Conservation (phyloP, 2,797 vertebrate species). For the Tapirus indicus region DNA sequence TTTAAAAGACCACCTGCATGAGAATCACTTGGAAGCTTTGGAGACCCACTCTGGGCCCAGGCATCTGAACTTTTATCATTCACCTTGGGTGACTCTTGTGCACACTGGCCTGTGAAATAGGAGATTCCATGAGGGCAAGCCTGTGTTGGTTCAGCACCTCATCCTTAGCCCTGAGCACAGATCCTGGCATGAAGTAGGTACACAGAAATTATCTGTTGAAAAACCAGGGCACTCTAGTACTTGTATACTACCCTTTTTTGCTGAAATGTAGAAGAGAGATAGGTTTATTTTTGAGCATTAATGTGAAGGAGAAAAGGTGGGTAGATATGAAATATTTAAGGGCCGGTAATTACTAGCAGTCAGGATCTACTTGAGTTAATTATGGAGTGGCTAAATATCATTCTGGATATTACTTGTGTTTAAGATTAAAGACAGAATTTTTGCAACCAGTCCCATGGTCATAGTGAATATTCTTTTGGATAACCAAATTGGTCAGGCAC, state of each 20-base stretch:
- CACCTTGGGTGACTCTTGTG: background rate
- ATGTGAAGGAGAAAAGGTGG: background rate
- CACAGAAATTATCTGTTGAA: background rate
- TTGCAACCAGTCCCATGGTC: background rate
- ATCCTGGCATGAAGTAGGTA: background rate
- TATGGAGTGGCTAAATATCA: constrained; percentile 7
- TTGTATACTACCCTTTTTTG: background rate
- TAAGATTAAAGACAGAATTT: constrained; percentile 50
- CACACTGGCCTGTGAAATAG: background rate
- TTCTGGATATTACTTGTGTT: constrained; percentile 33
- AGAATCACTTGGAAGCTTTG: background rate
- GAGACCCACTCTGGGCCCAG: background rate
- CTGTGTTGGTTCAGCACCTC: background rate
- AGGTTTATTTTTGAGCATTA: background rate
- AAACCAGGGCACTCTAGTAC: background rate
- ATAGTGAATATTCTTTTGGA: constrained; percentile 40
- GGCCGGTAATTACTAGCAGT: background rate
- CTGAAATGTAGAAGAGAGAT: background rate
- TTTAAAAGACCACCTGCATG: background rate
- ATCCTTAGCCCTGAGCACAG: background rate
- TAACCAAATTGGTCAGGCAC: background rate
- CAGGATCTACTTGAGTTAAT: background rate
- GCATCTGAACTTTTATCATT: background rate
- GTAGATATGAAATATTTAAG: background rate
- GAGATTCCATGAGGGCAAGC: background rate